Base-by-base conservation (phyloP, 2,888 invertebrate species). In the Ephialtes manifestator region DNA sequence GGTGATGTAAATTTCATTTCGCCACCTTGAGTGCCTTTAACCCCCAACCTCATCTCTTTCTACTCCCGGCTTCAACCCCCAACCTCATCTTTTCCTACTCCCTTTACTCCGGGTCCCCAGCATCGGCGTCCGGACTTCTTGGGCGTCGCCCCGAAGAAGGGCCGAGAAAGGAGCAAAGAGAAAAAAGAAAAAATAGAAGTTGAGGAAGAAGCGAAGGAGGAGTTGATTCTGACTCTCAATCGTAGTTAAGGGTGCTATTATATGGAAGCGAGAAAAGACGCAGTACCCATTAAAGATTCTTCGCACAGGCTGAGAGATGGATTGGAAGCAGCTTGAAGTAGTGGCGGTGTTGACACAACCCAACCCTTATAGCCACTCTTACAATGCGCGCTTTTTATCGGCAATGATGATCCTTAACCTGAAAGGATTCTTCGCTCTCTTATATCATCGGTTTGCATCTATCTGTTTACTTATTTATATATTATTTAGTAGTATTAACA, bases 101-200 rank as follows among this genome's bases (percentile, higher is more conserved):
- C 86, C 79, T 68, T 81, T 53, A 68, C 70, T 70, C 83, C 77
- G 60, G 31, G 31, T 39, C 77, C 71, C 82, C 72, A 67, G 72
- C 60, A 76, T 79, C 82, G 78, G 68, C 81, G 75, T 80, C 80
- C 82, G 82, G 86, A 84, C 86, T 83, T 88, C 85, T 86, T 78
- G 68, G 67, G 65, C 75, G 71, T 70, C 75, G 86, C 85, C 85
- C 79, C 63, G 74, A 77, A 65, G 70, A 81, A 77, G 58, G 67
- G 67, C 35, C 43, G 28, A 76, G 70, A 76, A 68, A 75, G 78
- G 74, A 60, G 15, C 48, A 39, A 60, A 81, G 71, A 35, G 58
- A 35, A 63, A 51, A 82, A 39, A 28, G 51, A 20, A 20, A 28
- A 63, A 53, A 20, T 39, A 48, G 55, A 70, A 58, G 28, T 58